phyloP scores from a whole-genome alignment of 2,113 vertebrate genomes.

The Cygnus buccinator region DNA sequence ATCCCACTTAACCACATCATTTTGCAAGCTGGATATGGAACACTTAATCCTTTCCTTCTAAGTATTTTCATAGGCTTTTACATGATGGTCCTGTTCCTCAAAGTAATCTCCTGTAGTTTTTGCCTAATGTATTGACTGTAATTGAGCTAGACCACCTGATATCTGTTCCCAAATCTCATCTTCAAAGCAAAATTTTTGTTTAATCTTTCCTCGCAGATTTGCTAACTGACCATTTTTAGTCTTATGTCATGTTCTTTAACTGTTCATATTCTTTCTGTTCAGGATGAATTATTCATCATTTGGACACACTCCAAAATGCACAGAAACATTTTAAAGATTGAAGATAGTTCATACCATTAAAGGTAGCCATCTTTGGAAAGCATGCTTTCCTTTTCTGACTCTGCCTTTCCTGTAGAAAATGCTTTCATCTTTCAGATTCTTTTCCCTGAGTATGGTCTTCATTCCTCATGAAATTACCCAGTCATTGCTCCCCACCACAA shows the following conservation, averaged over 20 bases:
- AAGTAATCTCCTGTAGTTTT: neutral
- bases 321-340: neutral
- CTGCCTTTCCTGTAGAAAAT: neutral
- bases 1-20: neutral
- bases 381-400: neutral
- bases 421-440: neutral
- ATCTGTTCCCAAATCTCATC: neutral
- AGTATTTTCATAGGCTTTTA: neutral
- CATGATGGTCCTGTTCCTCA: neutral
- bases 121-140: neutral
- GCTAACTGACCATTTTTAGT: neutral
- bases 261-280: neutral
- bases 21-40: neutral
- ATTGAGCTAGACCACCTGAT: neutral
- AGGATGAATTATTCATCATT: constrained; percentile 25
- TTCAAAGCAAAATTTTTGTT: neutral
- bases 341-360: neutral
- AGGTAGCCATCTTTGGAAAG: neutral
- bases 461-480: constrained; percentile 50
- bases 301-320: neutral
- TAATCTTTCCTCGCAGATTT: neutral
- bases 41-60: neutral
- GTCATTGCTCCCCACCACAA: constrained; percentile 26
- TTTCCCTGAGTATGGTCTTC: constrained; percentile 9
- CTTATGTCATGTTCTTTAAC: neutral